Conservation (phyloP, 2,797 vertebrate species). For the Picus viridis region DNA sequence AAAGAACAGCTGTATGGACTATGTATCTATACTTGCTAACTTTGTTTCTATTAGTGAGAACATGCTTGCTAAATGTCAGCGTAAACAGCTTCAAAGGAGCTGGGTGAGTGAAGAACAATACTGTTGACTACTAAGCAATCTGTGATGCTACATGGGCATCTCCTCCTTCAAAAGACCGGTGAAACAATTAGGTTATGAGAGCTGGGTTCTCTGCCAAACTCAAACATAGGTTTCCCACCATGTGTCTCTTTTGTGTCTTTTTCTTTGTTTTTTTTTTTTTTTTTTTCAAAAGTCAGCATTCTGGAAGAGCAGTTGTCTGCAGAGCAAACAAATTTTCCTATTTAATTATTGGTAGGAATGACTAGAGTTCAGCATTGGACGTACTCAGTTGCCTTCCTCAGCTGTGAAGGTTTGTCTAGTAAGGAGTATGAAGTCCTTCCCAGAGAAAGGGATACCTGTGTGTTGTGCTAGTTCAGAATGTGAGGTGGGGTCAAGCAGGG, state of each 20-base stretch:
- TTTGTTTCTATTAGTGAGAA: neutral
- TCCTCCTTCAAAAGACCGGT: neutral
- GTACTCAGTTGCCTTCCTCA: neutral
- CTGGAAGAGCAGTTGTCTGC: neutral
- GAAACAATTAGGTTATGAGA: neutral
- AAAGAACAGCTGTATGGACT: neutral
- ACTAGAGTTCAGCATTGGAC: neutral
- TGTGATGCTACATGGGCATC: neutral
- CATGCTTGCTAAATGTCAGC: neutral
- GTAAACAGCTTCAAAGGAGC: neutral
- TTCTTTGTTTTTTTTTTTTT: neutral
- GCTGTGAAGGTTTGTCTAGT: neutral
- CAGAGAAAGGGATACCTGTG: neutral
- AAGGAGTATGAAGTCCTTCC: neutral
- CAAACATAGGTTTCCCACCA: neutral
- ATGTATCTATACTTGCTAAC: neutral
- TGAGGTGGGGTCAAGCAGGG: neutral
- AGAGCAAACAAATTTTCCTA: neutral
- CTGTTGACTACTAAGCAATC: neutral
- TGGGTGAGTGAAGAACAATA: fast-evolving
- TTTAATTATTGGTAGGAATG: neutral
- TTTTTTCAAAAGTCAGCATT: neutral
- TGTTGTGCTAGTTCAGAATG: neutral
- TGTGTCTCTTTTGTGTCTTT: neutral
- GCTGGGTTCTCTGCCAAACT: neutral